Conservation (phyloP, 2,113 vertebrate species). For the Pterocles orientalis region DNA sequence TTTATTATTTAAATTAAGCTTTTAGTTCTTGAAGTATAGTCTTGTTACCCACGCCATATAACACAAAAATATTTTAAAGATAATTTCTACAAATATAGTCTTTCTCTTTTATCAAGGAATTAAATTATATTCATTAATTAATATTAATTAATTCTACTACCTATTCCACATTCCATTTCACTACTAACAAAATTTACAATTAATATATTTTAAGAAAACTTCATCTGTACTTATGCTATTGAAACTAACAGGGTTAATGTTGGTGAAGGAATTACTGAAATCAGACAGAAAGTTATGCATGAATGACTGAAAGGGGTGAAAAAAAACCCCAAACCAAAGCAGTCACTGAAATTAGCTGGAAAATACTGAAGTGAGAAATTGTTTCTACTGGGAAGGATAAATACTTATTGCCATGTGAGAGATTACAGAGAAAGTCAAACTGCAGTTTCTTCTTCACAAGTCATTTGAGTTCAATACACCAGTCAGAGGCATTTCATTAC, state of each 20-base stretch:
- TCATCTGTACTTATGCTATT: background rate
- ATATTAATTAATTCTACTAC: background rate
- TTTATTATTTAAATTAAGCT: background rate
- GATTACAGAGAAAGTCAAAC: background rate
- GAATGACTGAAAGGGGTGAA: background rate
- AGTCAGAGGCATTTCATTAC: background rate
- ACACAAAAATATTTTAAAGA: background rate
- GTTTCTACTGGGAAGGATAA: background rate
- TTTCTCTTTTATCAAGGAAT: background rate
- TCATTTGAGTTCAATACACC: background rate
- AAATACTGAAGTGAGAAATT: constrained; percentile 5
- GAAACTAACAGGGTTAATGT: background rate
- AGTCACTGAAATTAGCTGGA: background rate
- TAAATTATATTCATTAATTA: background rate
- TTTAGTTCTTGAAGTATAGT: background rate
- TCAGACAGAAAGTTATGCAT: background rate
- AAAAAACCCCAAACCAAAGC: background rate
- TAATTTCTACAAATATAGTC: background rate
- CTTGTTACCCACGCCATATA: background rate
- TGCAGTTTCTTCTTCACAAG: constrained; percentile 9
- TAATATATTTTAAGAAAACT: background rate
- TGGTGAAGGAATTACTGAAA: background rate
- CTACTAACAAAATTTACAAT: background rate
- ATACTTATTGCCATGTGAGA: background rate
- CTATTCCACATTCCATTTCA: background rate